Evolutionary conservation across 2,113 vertebrate species (phyloP).

Genomic region (Podarcis raffonei): DNA sequence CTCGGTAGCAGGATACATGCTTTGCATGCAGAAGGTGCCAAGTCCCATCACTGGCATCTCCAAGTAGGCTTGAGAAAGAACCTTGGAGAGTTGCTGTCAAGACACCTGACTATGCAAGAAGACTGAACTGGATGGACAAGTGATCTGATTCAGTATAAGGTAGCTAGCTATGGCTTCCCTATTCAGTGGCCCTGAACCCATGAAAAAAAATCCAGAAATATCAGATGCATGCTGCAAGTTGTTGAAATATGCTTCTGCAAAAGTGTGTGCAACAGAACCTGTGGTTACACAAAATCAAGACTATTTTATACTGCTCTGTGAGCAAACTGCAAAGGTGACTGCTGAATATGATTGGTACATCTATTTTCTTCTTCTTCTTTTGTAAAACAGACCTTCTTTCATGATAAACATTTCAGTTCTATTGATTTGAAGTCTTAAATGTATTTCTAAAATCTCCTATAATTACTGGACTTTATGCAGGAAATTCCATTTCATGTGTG

Average conservation of each 20-base stretch:
- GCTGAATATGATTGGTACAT: neutral
- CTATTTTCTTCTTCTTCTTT: neutral
- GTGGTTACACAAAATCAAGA: neutral
- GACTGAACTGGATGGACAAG: neutral
- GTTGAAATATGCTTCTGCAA: neutral
- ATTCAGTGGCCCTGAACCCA: too few species aligned
- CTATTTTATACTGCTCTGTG: neutral
- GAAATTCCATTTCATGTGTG: too few species aligned
- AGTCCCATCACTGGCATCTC: neutral
- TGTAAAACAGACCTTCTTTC: neutral
- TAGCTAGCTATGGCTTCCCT: neutral
- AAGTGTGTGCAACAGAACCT: neutral
- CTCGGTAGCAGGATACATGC: neutral
- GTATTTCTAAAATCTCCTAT: neutral
- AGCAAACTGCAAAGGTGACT: neutral
- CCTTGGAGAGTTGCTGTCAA: neutral
- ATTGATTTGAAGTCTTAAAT: neutral
- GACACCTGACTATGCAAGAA: neutral
- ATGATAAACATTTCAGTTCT: neutral
- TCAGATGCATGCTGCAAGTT: neutral
- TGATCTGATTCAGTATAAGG: neutral
- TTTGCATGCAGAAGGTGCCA: neutral
- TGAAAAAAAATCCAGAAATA: neutral
- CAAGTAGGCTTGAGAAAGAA: neutral
- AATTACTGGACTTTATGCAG: neutral